Conservation (phyloP, 92 coral and sea anemone species). For the Meandrina meandrites region DNA sequence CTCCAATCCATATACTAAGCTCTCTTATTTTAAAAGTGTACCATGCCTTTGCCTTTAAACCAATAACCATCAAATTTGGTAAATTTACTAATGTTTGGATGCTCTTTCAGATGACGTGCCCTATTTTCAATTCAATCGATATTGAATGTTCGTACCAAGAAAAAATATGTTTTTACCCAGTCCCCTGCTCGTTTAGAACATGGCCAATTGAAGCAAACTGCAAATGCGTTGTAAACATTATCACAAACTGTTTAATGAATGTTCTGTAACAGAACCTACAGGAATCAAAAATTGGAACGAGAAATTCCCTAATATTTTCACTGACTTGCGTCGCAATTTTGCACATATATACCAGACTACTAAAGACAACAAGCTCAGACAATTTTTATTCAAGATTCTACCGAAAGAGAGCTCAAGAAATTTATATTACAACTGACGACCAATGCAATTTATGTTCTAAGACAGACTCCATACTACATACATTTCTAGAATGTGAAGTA, state of each 20-base stretch:
- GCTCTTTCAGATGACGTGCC: no score
- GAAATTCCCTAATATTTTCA: not conserved
- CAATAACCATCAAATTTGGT: no score
- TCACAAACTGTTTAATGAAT: not conserved
- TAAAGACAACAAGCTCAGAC: not conserved
- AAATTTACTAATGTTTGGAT: no score
- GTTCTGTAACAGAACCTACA: not conserved
- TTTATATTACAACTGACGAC: slow-evolving; percentile 28
- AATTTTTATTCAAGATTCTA: not conserved
- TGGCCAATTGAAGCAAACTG: no score
- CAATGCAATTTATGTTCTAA: not conserved
- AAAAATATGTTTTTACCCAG: no score
- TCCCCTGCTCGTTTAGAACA: no score
- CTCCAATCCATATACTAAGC: no score
- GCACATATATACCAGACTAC: slow-evolving; percentile 6
- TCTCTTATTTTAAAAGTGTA: no score
- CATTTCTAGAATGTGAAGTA: not conserved
- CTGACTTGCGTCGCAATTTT: not conserved
- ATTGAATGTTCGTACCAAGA: no score
- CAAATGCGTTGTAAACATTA: slow-evolving; percentile 1
- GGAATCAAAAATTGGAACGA: not conserved
- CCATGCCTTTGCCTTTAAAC: no score
- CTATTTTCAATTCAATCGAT: no score
- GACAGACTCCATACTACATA: not conserved
- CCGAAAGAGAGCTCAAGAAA: not conserved